Base-by-base conservation (phyloP, 2,797 vertebrate species). In the Antennarius maculatus region DNA sequence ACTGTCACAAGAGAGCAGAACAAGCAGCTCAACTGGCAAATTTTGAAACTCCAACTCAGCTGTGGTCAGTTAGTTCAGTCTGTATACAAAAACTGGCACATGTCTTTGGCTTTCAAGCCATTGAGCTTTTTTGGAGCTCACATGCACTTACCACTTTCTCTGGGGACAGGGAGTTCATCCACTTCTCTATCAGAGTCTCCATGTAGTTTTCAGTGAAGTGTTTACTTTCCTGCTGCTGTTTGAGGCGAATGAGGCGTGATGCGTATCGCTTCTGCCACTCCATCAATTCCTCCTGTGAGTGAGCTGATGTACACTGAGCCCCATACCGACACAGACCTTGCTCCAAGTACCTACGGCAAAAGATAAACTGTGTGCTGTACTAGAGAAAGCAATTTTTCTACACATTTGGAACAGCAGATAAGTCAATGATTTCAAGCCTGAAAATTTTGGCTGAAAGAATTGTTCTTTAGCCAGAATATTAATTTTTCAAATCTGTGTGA, bases 181-280 rank as follows among this genome's bases (percentile, higher is more conserved):
- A 99, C 91, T 99, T 99, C 91, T 99, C 98, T 75, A 99, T 99
- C 79, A 99, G 93, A n/a, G 95, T 94, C 91, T 99, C 98, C 95
- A 97, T 98, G 87, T 99, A 99, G 92, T 94, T 99, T 89, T 97
- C 97, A 0, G 96, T 96, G 88, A 96, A 97, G 80, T 98, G 96
- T 65, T 96, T 96, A 87, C 94, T 97, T 75, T 99, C 98, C 87
- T 97, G 97, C 88, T 99, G 97, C 87, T 98, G 97, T 84, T 99
- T 99, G 74, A 99, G 85, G 61, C 94, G 95, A 87, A 98, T 98
- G 90, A 99, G 88, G 73, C 98, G 95, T 37, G 95, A 98, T n/a
- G 98, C 96, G 0, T 99, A 99, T 62, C 98, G 94, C 57, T 95
- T 97, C 91, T 98, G 97, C 98, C 98, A 99, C 83, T 99, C 98